These are phyloP conservation scores for Atta colombica DNA, from an alignment of 1,140 invertebrate species.

Conservation along the genomic window DNA sequence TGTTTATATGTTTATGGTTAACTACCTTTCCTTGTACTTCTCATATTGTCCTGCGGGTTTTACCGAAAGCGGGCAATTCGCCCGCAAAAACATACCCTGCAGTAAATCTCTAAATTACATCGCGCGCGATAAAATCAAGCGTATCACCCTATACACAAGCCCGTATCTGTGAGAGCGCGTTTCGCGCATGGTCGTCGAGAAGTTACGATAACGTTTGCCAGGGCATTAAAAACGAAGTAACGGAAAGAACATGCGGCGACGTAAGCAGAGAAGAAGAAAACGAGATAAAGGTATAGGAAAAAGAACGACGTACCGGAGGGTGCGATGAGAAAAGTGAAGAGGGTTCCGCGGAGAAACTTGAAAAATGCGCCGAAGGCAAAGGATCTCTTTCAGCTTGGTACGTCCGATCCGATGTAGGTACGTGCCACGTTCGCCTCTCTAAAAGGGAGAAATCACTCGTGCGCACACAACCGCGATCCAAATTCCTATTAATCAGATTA, in stretches of 20 bases:
- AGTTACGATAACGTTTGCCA: conserved; percentile 73
- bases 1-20: conserved; percentile 36
- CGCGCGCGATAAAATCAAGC: conserved; percentile 65
- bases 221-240: conserved; percentile 30
- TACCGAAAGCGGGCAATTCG: not conserved
- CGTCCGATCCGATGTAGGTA: not conserved
- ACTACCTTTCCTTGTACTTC: not conserved
- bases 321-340: conserved; percentile 59
- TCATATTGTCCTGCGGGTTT: conserved; percentile 15
- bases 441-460: conserved; percentile 67
- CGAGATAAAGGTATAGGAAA: conserved; percentile 45
- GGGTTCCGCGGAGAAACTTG: conserved; percentile 58
- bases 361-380: conserved; percentile 70
- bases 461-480: conserved; percentile 42
- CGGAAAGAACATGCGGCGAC: conserved; percentile 37
- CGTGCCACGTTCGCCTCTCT: conserved; percentile 36
- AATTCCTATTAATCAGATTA: conserved; percentile 66
- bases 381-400: conserved; percentile 62
- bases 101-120: conserved; percentile 57
- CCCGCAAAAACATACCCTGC: conserved; percentile 36
- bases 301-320: conserved; percentile 1
- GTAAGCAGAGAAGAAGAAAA: conserved; percentile 25
- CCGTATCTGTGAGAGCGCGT: not conserved
- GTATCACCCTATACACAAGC: conserved; percentile 30
- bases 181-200: conserved; percentile 43